Evolutionary conservation across 2,113 vertebrate genomes (phyloP), one percentile per base, ranked within the genome.

Genomic region (Indri indri): DNA sequence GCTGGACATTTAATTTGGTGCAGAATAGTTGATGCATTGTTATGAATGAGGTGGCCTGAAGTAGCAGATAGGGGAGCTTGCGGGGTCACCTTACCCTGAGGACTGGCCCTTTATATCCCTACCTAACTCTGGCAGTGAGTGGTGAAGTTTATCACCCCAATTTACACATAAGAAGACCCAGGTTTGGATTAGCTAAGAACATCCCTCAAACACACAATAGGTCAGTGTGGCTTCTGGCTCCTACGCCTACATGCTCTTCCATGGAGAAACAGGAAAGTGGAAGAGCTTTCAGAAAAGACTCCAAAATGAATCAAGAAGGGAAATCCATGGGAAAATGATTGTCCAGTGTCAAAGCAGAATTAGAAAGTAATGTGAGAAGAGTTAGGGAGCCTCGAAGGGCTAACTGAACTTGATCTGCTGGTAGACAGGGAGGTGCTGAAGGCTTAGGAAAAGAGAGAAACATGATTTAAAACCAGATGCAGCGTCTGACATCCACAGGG

Each of bases 171-270:
- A 27, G 17, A 16, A 54, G 30, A 59, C 42, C 32, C 42, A 50
- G 52, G 22, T 14, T 23, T 73, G 17, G 68, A 37, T 30, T 30
- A 47, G 25, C 8, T 25, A 12, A 40, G 45, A 22, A 16, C 14
- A 34, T 23, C 25, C 18, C n/a, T 76, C 27, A 25, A 18, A 8
- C 34, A 3, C 25, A 37, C 1, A 5, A 9, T 5, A 57, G 52
- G 11, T 65, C 5, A 52, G 3, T 8, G 40, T 80, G 27, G 7
- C 8, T 45, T 18, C 76, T 42, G n/a, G 2, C 54, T 63, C 79
- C n/a, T 40, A 6, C n/a, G 22, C 66, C 68, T n/a, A 10, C 2
- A 1, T 32, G 4, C 1, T 5, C 3, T 5, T 20, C 6, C 20
- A 13, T 11, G 42, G 27, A 20, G 52, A 42, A 32, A 17, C 6